Conservation (phyloP, 1,140 invertebrate species). For the Helicoverpa zea region DNA sequence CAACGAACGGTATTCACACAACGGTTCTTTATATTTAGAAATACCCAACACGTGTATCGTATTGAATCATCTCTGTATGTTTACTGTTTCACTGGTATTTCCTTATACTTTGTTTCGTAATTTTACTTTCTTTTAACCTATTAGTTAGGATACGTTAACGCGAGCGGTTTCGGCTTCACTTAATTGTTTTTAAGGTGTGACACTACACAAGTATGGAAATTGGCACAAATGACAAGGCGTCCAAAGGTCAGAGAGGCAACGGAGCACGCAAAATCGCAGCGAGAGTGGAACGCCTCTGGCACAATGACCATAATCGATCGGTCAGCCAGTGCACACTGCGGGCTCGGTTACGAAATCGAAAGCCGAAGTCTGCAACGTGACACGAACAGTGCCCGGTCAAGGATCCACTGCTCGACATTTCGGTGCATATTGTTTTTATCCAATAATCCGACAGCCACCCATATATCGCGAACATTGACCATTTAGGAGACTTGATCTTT, state of each 20-base stretch:
- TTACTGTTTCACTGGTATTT: slow-evolving; percentile 70
- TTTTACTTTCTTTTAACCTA: slow-evolving; percentile 51
- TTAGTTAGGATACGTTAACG: slow-evolving; percentile 1
- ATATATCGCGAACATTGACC: too few relatives aligned
- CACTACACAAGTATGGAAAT: slow-evolving; percentile 51
- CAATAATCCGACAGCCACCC: background rate
- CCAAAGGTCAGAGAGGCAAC: slow-evolving; percentile 60
- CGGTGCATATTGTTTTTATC: background rate
- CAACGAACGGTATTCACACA: slow-evolving; percentile 78
- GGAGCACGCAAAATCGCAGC: slow-evolving; percentile 56
- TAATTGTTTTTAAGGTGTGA: slow-evolving; percentile 8
- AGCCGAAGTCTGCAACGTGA: slow-evolving; percentile 71
- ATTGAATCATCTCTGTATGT: slow-evolving; percentile 79
- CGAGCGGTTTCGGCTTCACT: slow-evolving; percentile 1
- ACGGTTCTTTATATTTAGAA: slow-evolving; percentile 83
- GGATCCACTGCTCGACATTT: slow-evolving; percentile 59
- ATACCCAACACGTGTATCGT: slow-evolving; percentile 73
- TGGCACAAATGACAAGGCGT: slow-evolving; percentile 47
- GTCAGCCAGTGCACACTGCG: slow-evolving; percentile 65
- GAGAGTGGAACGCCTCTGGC: slow-evolving; percentile 71
- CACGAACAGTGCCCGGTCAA: slow-evolving; percentile 75
- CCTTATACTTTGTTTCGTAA: slow-evolving; percentile 60
- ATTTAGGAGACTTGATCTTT: background rate
- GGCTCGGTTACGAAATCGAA: slow-evolving; percentile 77
- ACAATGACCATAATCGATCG: slow-evolving; percentile 82